These are phyloP conservation scores for Dioctria rufipes DNA, from an alignment of 2,888 invertebrate genomes.

Conservation along the genomic window DNA sequence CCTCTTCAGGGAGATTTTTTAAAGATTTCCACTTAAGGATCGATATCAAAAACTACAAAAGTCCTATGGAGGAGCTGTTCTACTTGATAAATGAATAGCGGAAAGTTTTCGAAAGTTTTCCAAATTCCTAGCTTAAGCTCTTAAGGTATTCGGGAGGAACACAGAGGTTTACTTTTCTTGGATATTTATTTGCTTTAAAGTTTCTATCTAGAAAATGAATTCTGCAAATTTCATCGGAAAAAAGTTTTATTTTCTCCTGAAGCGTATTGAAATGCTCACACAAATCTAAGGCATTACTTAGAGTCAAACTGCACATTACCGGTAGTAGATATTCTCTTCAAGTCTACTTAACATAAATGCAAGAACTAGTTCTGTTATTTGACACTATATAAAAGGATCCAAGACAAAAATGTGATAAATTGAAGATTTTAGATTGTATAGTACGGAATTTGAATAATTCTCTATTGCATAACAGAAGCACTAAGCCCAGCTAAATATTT, in stretches of 20 bases:
- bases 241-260: slow-evolving; percentile 37
- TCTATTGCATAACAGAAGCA: too few relatives aligned
- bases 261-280: slow-evolving; percentile 13
- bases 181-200: slow-evolving; percentile 44
- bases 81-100: slow-evolving; percentile 51
- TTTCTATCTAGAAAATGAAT: slow-evolving; percentile 31
- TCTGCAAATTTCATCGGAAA: slow-evolving; percentile 41
- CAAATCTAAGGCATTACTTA: too few relatives aligned
- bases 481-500: too few relatives aligned
- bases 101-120: slow-evolving; percentile 48
- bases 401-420: too few relatives aligned
- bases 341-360: too few relatives aligned
- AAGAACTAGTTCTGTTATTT: too few relatives aligned
- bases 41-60: slow-evolving; percentile 50
- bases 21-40: slow-evolving; percentile 48
- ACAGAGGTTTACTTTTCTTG: slow-evolving; percentile 1
- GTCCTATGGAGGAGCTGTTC: slow-evolving; percentile 41
- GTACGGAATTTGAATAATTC: too few relatives aligned
- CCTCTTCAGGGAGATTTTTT: slow-evolving; percentile 32
- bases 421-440: too few relatives aligned
- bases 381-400: too few relatives aligned
- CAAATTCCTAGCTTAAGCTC: slow-evolving; percentile 30
- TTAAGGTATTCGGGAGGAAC: slow-evolving; percentile 39
- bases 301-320: too few relatives aligned
- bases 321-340: too few relatives aligned